Conservation (phyloP, 1,140 invertebrate genomes). For the Marisa cornuarietis region DNA sequence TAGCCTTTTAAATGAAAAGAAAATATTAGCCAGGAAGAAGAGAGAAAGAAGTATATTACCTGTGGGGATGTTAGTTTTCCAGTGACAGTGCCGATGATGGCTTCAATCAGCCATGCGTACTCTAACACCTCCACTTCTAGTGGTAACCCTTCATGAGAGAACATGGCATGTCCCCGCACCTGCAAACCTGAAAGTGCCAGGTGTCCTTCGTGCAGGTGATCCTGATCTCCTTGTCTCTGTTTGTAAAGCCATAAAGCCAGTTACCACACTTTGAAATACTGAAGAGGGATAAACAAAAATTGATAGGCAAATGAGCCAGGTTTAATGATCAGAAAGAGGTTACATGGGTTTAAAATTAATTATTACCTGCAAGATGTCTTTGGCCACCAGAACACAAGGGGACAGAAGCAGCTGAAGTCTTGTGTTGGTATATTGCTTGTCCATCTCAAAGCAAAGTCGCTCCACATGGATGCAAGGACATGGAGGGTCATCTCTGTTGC, state of each 20-base stretch:
- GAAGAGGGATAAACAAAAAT: conserved; percentile 2
- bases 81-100: conserved; percentile 71
- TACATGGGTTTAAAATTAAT: background rate
- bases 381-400: conserved; percentile 73
- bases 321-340: no score
- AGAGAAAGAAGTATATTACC: conserved; percentile 47
- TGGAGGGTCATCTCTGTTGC: conserved; percentile 65
- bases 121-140: conserved; percentile 94
- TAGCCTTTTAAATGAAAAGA: no score
- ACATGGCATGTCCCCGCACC: conserved; percentile 92
- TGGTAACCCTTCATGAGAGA: conserved; percentile 88
- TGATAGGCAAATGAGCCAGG: background rate
- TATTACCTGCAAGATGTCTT: conserved; percentile 54
- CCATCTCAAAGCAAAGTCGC: conserved; percentile 95
- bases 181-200: conserved; percentile 89
- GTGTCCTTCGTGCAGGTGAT: conserved; percentile 88
- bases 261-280: background rate
- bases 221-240: conserved; percentile 73
- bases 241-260: conserved; percentile 14
- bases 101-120: conserved; percentile 87
- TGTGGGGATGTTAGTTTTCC: conserved; percentile 70
- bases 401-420: conserved; percentile 90
- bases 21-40: background rate
- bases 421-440: conserved; percentile 90
- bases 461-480: conserved; percentile 91